Evolutionary conservation across 2,888 invertebrate genomes (phyloP), one percentile per base, ranked within the genome.

Genomic region (Philhelius pedissequus): DNA sequence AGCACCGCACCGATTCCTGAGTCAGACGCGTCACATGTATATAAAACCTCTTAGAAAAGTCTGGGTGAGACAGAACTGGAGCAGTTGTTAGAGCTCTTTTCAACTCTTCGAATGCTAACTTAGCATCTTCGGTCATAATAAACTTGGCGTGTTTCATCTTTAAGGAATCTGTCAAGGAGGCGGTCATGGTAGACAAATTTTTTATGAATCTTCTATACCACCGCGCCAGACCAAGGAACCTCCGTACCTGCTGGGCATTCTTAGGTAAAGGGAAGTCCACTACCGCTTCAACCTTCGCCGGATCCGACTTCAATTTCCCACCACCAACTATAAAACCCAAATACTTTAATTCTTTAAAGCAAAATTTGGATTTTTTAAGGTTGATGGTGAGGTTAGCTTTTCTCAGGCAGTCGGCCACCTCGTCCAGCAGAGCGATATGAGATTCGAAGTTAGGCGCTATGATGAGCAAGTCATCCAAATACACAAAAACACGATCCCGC

Each of bases 191-290:
- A 48, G 79, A 74, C 13, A 64, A 82, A 35, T 82, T 48, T 25
- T 30, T 35, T 4, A 86, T 82, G 43, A 86, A 86, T 1, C 75
- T 30, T 11, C 74, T 45, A 32, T 83, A 86, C 80, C 70, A 86
- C 2, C 83, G 73, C 3, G 76, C 74, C 58, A 71, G 70, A 5
- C 78, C 62, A 50, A 86, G 71, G 7, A 83, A 56, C 18, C 87
- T 79, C 66, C 1, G 68, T 32, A 1, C 62, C 27, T 35, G 86
- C 8, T 18, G 81, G 6, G 68, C 48, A 1, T 77, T 32, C 9
- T 74, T 43, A 3, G 35, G 35, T 13, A 35, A 2, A 8, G 32
- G 32, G 3, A 32, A 40, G 6, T 15, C 6, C 2, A n/a, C 76
- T 9, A 81, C 83, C 0, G 70, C 86, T 5, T 27, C 22, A 0